Percentiles rank a stretch among this genome's conserved stretches.
Evolutionary conservation across 2,888 invertebrate species (phyloP).

Genomic region (Drosophila diplacantha): DNA sequence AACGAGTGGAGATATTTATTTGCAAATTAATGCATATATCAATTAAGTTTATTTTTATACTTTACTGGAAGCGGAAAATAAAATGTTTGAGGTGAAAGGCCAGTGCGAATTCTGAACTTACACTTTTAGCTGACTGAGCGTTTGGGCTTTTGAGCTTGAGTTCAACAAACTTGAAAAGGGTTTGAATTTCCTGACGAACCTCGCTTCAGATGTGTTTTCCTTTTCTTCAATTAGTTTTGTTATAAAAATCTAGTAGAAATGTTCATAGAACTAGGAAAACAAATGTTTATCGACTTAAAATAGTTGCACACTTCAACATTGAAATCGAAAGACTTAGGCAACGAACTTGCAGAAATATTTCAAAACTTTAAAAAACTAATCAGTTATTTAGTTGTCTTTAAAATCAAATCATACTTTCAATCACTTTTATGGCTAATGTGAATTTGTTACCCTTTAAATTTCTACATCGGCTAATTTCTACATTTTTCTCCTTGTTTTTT

Average conservation of each 20-base stretch:
- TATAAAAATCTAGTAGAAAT: not conserved
- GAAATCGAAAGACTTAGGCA: constrained; percentile 24
- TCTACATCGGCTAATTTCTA: no score
- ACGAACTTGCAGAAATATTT: constrained; percentile 19
- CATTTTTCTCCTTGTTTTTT: not conserved
- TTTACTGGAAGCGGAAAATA: not conserved
- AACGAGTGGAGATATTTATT: not conserved
- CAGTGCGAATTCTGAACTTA: not conserved
- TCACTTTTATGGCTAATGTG: not conserved
- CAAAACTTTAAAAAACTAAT: no score
- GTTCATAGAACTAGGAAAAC: not conserved
- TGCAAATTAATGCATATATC: not conserved
- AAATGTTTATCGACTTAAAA: not conserved
- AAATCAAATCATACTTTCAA: not conserved
- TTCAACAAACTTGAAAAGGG: not conserved
- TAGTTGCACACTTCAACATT: no score
- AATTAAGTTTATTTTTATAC: not conserved
- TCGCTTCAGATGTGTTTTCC: not conserved
- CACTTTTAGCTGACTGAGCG: not conserved
- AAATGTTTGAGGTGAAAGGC: not conserved
- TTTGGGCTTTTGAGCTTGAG: not conserved
- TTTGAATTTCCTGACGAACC: not conserved
- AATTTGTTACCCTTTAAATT: not conserved
- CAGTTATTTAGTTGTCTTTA: not conserved
- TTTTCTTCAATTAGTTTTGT: not conserved